Evolutionary conservation across 2,888 invertebrate genomes (phyloP), one percentile per base, ranked within the genome.

Genomic region (Synanthedon formicaeformis): DNA sequence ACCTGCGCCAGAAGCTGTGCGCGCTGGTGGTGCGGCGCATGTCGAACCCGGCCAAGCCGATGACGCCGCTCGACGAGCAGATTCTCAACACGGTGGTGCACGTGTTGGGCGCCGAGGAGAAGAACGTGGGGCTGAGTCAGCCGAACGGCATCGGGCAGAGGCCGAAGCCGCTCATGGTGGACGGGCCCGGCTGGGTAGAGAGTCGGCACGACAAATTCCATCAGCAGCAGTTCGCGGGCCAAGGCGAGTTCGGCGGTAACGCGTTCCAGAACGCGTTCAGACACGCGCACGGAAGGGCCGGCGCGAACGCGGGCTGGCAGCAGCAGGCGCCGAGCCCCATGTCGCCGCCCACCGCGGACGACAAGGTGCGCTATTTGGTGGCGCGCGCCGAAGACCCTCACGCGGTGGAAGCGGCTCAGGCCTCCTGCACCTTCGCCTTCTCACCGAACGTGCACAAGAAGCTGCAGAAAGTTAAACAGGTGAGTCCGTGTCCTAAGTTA

Each of bases 141-240:
- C 94, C 94, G 0, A 79, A 88, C 5, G 94, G 94, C 0, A 92
- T 95, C 55, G 94, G 94, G 0, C 92, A 92, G 71, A 84, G 93
- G 52, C 95, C 95, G 0, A 90, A 91, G 61, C 92, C 93, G 2
- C 77, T 92, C n/a, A 86, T 89, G 0, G 77, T 89, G 1, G 91
- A 91, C 61, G 88, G 89, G 23, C 88, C 89, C 0, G 76, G 71
- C 57, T 85, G 86, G 82, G 69, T 71, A 5, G 75, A 79, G 48
- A 71, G 69, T 53, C 60, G 71, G 0, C 71, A 75, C 54, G 69
- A 72, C 12, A 71, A 72, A 23, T 67, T 64, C 52, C 70, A 73
- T 52, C 72, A 73, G 1, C 76, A 73, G 50, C 34, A 34, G 34
- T 34, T 34, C 34, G 70, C 74, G 55, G 59, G 56, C 40, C 75